Base-by-base conservation (phyloP, 2,888 invertebrate species). In the Chromoteleia sp. region DNA sequence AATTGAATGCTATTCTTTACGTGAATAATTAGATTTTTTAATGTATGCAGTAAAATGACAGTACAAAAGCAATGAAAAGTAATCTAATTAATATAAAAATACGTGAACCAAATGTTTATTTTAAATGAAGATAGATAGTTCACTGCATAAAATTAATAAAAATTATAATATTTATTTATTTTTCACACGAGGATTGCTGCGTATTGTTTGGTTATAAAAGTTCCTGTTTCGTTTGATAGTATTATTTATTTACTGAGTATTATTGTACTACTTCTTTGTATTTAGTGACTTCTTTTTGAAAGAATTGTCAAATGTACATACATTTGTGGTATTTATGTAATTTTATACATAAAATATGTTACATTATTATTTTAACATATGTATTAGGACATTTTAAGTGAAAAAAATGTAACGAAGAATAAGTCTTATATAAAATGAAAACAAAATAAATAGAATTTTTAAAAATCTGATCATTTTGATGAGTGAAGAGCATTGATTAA, bases 401-500 rank as follows among this genome's bases (percentile, higher is more conserved):
- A 19, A 19, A 17, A 45, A 3, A 45, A 19, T n/a, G 0, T 0
- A 2, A 25, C 21, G 10, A n/a, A 10, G 29, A 8, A 15, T 43
- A 30, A 59, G 43, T 25, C 10, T 21, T 59, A 15, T 56, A 39
- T 14, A 21, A 15, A 41, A 14, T n/a, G 25, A 14, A 43, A n/a
- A n/a, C n/a, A n/a, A 67, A 4, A 8, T 65, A 54, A 70, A 58
- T 25, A 14, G 8, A 15, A 45, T 67, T 30, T n/a, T 45, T 50
- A 65, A 63, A 65, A 58, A 41, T 52, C 71, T 73, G 59, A 52
- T 29, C 36, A 65, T 76, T 76, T 71, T 70, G 73, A 74, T 71
- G 56, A 63, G 67, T 30, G 15, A 67, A 61, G 50, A 67, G 61
- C 54, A 48, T 58, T 71, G 68, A 81, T 81, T 58, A 73, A 76